Base-by-base conservation (phyloP, 2,113 vertebrate species). In the Dipodomys spectabilis region DNA sequence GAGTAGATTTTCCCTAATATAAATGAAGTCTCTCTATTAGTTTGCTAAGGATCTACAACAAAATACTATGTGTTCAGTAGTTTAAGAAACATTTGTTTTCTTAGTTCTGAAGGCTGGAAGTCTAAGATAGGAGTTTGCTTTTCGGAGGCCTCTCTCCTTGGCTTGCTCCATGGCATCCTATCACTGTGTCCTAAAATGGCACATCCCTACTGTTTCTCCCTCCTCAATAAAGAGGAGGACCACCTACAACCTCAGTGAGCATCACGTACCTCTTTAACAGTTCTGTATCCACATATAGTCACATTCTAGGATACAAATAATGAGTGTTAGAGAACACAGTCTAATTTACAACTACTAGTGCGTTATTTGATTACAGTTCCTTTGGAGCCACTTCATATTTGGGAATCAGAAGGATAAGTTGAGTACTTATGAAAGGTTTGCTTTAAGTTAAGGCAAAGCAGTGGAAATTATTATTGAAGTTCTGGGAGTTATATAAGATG, bases 381-480 rank as follows among this genome's bases (percentile, higher is more conserved):
- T 68, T 87, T 39, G 12, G 23, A 44, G 32, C 44, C 65, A 75
- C 22, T 7, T 25, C 57, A 6, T 84, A 71, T 49, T 92, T 64
- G 27, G 45, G 44, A 64, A 92, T 65, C 60, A 83, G 45, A 87
- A 86, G 65, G 44, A 90, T 78, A 53, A 68, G 16, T 0, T 79
- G 27, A 75, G 60, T 62, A 87, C 62, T 87, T 87, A 35, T 44
- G n/a, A 69, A 67, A 82, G 1, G 6, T 57, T 8, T 9, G 4
- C 35, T 95, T 39, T 22, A 91, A 67, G 18, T 80, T 87, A 69
- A 44, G 64, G 44, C 13, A 49, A 82, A 82, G 81, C 74, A 62
- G 7, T 2, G 67, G 67, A 86, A 10, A 1, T 88, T 81, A 49
- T 35, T 30, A 25, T 82, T 88, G 67, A 44, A 64, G 22, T 86